Evolutionary conservation across 2,797 vertebrate species (phyloP).

Genomic region (Ceyx erithaca): DNA sequence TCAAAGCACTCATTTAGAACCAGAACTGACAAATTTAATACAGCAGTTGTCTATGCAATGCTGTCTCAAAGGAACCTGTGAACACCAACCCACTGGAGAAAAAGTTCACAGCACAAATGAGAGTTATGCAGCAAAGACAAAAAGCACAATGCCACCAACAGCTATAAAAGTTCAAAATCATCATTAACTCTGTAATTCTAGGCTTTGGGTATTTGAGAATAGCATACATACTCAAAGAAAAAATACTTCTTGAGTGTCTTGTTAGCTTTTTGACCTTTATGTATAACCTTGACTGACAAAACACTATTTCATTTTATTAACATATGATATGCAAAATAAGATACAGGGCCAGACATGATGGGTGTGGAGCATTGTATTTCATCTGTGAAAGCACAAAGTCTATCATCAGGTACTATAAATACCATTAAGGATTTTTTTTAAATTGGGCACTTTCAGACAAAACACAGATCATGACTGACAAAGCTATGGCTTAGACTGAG

Average conservation of each 20-base stretch:
- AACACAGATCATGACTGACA: neutral
- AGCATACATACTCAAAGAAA: neutral
- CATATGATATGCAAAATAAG: neutral
- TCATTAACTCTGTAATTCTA: neutral
- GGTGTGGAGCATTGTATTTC: neutral
- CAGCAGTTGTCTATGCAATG: neutral
- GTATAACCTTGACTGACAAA: neutral
- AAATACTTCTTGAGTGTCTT: neutral
- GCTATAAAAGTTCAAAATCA: neutral
- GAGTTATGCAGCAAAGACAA: neutral
- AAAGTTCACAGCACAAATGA: neutral
- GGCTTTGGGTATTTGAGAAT: neutral
- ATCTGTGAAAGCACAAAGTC: neutral
- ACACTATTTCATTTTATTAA: neutral
- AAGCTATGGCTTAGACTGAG: neutral
- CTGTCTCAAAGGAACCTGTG: neutral
- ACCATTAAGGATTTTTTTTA: neutral
- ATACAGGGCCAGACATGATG: neutral
- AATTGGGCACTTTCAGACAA: neutral
- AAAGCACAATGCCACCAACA: neutral
- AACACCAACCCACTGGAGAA: neutral
- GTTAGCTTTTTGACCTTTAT: neutral
- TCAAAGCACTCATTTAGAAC: neutral
- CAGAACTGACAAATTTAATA: conserved; percentile 17
- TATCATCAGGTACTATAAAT: neutral